phyloP scores from a whole-genome alignment of 2,797 vertebrate species.

The Chloroceryle inda region DNA sequence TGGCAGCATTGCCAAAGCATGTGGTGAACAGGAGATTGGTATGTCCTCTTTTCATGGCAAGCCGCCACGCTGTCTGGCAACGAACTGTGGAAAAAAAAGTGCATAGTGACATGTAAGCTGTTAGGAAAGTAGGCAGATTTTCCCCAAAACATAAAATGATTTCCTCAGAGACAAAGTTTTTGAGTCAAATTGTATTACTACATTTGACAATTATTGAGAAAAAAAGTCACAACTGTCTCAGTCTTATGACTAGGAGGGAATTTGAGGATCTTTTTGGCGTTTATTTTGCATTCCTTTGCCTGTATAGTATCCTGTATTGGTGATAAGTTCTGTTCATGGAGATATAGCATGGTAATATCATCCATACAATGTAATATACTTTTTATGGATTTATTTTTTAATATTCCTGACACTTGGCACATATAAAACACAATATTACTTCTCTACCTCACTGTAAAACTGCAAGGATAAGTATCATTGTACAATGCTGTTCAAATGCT shows the following conservation, averaged over 20 bases:
- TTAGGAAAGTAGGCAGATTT: neutral
- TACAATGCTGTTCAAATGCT: neutral
- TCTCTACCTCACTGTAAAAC: neutral
- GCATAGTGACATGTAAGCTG: neutral
- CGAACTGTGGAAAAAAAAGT: neutral
- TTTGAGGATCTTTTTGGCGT: neutral
- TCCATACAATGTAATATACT: neutral
- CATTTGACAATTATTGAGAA: neutral
- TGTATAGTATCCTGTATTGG: accelerated
- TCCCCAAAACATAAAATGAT: neutral
- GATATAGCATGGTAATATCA: neutral
- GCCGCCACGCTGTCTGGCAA: neutral
- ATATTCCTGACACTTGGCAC: neutral
- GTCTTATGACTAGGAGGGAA: neutral
- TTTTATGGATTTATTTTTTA: neutral
- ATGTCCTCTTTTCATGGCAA: neutral
- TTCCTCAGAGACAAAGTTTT: neutral
- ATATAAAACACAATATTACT: neutral
- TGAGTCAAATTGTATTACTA: neutral
- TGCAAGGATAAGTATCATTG: neutral
- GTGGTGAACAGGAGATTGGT: neutral
- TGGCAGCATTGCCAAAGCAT: neutral
- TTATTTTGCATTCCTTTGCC: neutral
- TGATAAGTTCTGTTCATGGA: neutral
- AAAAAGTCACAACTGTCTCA: neutral